Evolutionary conservation across 2,797 vertebrate species (phyloP).

Genomic region (Helostoma temminkii): DNA sequence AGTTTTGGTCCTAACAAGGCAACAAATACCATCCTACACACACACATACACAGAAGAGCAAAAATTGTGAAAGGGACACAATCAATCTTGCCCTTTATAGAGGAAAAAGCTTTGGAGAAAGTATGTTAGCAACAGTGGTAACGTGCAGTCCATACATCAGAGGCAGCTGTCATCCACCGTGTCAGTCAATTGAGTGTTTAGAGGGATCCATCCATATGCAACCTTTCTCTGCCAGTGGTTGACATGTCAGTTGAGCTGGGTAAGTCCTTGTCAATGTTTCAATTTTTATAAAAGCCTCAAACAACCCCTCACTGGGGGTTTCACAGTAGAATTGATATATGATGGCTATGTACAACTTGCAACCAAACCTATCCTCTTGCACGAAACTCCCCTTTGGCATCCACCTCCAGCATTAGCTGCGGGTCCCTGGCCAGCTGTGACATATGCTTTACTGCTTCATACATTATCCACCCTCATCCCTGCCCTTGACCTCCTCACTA

Average conservation of each 20-base stretch:
- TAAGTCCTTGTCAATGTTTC: slow-evolving; percentile 33
- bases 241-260: slow-evolving; percentile 27
- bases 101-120: slow-evolving; percentile 53
- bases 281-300: slow-evolving; percentile 8
- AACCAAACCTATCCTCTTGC: neutral
- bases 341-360: neutral
- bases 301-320: slow-evolving; percentile 4
- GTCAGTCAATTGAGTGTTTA: slow-evolving; percentile 46
- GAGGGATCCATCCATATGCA: slow-evolving; percentile 62
- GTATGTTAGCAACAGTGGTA: slow-evolving; percentile 52
- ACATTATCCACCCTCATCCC: slow-evolving; percentile 6
- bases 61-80: slow-evolving; percentile 41
- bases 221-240: slow-evolving; percentile 41
- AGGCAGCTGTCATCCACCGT: slow-evolving; percentile 58
- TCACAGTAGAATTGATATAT: neutral
- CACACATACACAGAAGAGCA: slow-evolving; percentile 22
- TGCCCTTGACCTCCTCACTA: slow-evolving; percentile 25
- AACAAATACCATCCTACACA: neutral
- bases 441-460: slow-evolving; percentile 15
- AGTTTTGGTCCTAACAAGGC: too few species aligned
- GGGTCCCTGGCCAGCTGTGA: slow-evolving; percentile 23
- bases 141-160: slow-evolving; percentile 60
- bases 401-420: neutral
- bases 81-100: slow-evolving; percentile 61
- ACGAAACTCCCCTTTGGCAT: neutral